Base-by-base conservation (phyloP, 2,113 vertebrate species). In the Neogale vison region DNA sequence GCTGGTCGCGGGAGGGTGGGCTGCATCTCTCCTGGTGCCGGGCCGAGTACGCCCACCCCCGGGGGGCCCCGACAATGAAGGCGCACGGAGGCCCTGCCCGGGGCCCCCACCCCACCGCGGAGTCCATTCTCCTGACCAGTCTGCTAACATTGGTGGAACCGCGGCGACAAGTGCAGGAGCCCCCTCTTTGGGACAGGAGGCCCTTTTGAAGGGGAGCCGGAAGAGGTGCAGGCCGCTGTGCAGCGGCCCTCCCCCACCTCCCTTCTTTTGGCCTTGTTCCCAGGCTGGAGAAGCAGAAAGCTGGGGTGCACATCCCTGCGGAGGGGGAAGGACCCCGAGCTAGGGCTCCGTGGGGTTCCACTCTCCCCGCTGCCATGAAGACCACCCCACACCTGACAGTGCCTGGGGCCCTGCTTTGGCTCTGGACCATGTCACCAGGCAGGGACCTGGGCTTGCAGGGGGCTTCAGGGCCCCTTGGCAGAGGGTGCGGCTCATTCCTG, bases 401-500 rank as follows among this genome's bases (percentile, higher is more conserved):
- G 52, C 74, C 86, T 26, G n/a, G 65, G 13, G 57, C 7, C 77
- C 34, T 17, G 1, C 50, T 8, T 39, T 47, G 77, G 57, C 65
- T 72, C 52, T 5, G 12, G 69, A 23, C 31, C 6, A 1, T 50
- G 92, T 36, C 31, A 2, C 61, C 65, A 8, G 45, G 14, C 39
- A 23, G 82, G 88, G 61, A 95, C 23, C 94, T 69, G 84, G 8
- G 3, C 67, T 89, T 34, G 67, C 21, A 3, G 74, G 95, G 97
- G 97, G 72, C 83, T 97, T 80, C 15, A 3, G 88, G 90, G 88
- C 88, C 76, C 88, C 94, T 90, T 91, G 96, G 97, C 82, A 86
- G 67, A 96, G 93, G 90, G 94, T 72, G 81, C 0, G n/a, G 97
- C 67, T 88, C 97, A 95, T 97, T 96, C 79, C 94, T 93, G 95